Evolutionary conservation across 2,113 vertebrate species (phyloP).

Genomic region (Ahaetulla prasina): DNA sequence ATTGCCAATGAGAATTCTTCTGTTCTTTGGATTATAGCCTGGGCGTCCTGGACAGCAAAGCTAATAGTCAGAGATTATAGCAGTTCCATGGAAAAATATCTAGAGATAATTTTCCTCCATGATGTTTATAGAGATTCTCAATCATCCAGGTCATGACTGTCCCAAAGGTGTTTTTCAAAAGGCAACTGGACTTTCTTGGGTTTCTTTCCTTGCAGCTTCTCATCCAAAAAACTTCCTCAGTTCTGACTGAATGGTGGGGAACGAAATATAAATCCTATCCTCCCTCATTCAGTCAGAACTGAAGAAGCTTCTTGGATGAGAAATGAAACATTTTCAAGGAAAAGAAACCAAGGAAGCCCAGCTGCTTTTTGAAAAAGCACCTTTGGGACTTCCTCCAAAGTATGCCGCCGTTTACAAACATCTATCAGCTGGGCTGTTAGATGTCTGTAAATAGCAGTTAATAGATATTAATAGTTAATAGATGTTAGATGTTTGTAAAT

Average conservation of each 20-base stretch:
- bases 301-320: not conserved
- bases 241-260: not conserved
- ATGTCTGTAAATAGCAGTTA: no score
- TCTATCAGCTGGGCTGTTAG: no score
- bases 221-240: not conserved
- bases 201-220: not conserved
- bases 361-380: not conserved
- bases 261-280: not conserved
- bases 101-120: not conserved
- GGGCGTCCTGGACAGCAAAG: not conserved
- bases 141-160: not conserved
- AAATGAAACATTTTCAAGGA: not conserved
- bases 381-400: not conserved
- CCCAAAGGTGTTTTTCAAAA: not conserved
- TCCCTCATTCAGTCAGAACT: not conserved
- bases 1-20: not conserved
- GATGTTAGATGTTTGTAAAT: no score
- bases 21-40: not conserved
- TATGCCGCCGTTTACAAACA: not conserved
- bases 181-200: not conserved
- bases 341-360: not conserved
- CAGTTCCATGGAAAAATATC: not conserved
- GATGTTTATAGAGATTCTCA: not conserved
- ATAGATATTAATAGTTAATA: no score
- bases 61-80: not conserved